These are phyloP conservation scores for Pygoscelis antarcticus DNA, from an alignment of 2,113 vertebrate species.

Conservation along the genomic window DNA sequence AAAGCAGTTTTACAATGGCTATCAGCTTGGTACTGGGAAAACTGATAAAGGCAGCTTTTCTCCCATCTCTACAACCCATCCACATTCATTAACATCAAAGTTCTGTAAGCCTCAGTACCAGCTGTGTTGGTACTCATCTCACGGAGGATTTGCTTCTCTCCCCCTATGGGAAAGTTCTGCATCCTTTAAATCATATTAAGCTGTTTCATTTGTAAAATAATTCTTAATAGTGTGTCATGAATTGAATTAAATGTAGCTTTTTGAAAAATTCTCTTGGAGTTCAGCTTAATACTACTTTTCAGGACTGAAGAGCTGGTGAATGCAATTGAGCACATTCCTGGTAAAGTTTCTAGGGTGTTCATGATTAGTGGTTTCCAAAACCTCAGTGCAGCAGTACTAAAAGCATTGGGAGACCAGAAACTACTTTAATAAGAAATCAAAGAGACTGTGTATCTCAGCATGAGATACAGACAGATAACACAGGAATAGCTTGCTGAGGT, in stretches of 20 bases:
- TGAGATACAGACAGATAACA: neutral
- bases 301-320: conserved; percentile 24
- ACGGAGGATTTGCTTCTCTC: conserved; percentile 70
- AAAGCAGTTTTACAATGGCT: conserved; percentile 58
- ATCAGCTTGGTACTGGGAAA: conserved; percentile 63
- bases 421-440: conserved; percentile 63
- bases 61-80: conserved; percentile 58
- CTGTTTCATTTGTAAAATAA: conserved; percentile 70
- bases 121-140: conserved; percentile 70
- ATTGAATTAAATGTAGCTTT: conserved; percentile 62
- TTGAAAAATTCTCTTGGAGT: conserved; percentile 65
- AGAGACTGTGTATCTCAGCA: conserved; percentile 49
- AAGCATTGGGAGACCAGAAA: conserved; percentile 51
- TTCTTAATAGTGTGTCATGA: conserved; percentile 64
- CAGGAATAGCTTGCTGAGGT: neutral
- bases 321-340: conserved; percentile 31
- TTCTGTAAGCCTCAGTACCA: conserved; percentile 62
- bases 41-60: conserved; percentile 65
- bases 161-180: conserved; percentile 70
- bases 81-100: conserved; percentile 73
- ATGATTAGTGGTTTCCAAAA: conserved; percentile 31
- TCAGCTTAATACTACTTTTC: conserved; percentile 57
- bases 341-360: conserved; percentile 42
- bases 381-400: conserved; percentile 8
- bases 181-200: conserved; percentile 76